These are phyloP conservation scores for Delphinus delphis DNA, from an alignment of 2,113 vertebrate species.

Conservation along the genomic window DNA sequence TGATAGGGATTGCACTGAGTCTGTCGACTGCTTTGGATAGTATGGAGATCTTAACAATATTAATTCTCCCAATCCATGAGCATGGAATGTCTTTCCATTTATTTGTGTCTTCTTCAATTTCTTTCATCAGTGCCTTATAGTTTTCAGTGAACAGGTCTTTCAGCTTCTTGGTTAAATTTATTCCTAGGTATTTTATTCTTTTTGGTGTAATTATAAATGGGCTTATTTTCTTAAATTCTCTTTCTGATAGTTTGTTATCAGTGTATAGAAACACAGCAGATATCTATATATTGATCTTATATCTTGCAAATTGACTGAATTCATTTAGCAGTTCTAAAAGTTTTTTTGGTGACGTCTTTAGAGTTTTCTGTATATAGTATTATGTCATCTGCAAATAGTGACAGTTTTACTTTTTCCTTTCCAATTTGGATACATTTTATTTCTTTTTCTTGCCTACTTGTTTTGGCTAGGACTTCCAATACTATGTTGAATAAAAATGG, in stretches of 20 bases:
- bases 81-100: not conserved
- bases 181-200: not conserved
- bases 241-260: not conserved
- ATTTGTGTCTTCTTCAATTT: not conserved
- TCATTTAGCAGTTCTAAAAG: not conserved
- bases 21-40: not conserved
- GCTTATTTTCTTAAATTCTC: not conserved
- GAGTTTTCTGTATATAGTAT: not conserved
- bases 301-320: not conserved
- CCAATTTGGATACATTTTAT: not conserved
- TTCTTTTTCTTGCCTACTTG: not conserved
- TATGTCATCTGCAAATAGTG: not conserved
- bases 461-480: not conserved
- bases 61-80: not conserved
- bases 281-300: not conserved
- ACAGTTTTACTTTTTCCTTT: not conserved
- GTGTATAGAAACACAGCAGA: not conserved
- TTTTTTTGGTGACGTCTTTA: not conserved
- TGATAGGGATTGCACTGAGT: not conserved
- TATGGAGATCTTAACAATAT: not conserved
- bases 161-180: not conserved
- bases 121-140: not conserved
- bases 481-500: not conserved
- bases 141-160: not conserved
- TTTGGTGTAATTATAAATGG: not conserved